These are phyloP conservation scores for Barypeithes pellucidus DNA, from an alignment of 2,888 invertebrate species.

Conservation along the genomic window DNA sequence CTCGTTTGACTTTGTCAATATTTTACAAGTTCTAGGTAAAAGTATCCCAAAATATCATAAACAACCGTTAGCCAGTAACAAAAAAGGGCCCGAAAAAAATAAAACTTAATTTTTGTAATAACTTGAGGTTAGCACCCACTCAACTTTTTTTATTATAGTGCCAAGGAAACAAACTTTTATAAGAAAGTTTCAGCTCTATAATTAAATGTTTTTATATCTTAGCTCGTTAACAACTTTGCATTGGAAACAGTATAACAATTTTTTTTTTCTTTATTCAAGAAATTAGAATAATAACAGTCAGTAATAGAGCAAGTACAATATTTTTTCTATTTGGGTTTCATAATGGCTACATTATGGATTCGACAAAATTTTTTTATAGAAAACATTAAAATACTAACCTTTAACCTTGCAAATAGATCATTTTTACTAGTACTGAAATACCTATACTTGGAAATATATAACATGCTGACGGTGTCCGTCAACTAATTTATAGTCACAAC, in stretches of 20 bases:
- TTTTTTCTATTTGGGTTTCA: too few species aligned
- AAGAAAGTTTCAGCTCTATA: background rate
- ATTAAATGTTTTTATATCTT: background rate
- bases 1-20: background rate
- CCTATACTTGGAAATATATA: too few species aligned
- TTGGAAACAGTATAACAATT: background rate
- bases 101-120: slow-evolving; percentile 5
- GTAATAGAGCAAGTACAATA: too few species aligned
- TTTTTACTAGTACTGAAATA: too few species aligned
- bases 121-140: background rate
- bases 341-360: too few species aligned
- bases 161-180: background rate
- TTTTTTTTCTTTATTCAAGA: too few species aligned
- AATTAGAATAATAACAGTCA: too few species aligned
- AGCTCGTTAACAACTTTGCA: background rate
- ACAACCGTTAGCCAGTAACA: background rate
- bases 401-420: too few species aligned
- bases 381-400: too few species aligned
- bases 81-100: background rate
- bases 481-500: too few species aligned
- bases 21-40: background rate
- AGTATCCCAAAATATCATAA: background rate
- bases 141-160: background rate
- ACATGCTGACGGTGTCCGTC: too few species aligned
- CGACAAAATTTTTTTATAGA: too few species aligned